Evolutionary conservation across 37 sponge, comb jelly and placozoan genomes (phyloP).

Genomic region (Chondrilla cf. caribensis): DNA sequence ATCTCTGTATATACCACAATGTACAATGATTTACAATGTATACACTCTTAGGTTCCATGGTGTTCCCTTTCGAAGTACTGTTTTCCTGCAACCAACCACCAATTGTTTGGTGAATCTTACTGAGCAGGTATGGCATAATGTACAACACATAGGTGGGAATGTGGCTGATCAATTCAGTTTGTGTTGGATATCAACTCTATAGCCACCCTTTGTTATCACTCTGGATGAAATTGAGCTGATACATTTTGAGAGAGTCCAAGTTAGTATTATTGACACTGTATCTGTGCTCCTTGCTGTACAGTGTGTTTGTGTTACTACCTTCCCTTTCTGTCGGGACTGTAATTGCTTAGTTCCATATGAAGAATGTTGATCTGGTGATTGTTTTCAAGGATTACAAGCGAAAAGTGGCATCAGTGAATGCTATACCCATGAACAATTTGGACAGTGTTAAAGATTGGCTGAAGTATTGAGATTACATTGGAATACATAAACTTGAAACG

Average conservation of each 20-base stretch:
- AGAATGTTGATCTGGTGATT: conserved; percentile 97
- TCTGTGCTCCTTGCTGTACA: too few relatives aligned
- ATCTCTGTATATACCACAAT: not conserved
- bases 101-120: conserved; percentile 92
- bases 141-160: too few relatives aligned
- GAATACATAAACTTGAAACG: not conserved
- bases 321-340: too few relatives aligned
- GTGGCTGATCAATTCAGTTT: too few relatives aligned
- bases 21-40: not conserved
- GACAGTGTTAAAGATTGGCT: conserved; percentile 98
- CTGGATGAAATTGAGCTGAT: conserved; percentile 96
- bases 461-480: conserved; percentile 52
- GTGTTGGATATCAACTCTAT: conserved; percentile 33
- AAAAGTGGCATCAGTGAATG: conserved; percentile 84
- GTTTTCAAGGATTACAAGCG: conserved; percentile 97
- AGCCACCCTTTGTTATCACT: conserved; percentile 86
- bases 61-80: conserved; percentile 88
- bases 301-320: too few relatives aligned
- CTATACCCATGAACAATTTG: conserved; percentile 91
- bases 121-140: conserved; percentile 65
- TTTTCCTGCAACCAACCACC: conserved; percentile 90
- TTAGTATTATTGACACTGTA: conserved; percentile 22
- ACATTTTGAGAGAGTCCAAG: conserved; percentile 96
- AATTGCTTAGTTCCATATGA: conserved; percentile 89
- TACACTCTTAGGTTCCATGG: conserved; percentile 81